Evolutionary conservation across 2,888 invertebrate species (phyloP).

Genomic region (Tenthredo distinguenda): DNA sequence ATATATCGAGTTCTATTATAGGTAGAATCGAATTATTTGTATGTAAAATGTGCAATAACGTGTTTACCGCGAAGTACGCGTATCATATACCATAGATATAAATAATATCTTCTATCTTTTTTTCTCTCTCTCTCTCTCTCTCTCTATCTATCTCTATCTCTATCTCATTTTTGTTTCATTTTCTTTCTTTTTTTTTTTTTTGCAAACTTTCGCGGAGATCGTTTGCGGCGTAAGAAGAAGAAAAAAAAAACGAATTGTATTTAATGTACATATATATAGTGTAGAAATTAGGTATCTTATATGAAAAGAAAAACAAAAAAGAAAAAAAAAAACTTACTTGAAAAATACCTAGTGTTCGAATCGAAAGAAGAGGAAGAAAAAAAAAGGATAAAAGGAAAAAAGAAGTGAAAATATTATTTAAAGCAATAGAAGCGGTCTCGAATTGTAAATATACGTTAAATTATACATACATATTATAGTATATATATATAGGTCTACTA

Average conservation of each 20-base stretch:
- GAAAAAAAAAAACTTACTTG: neutral
- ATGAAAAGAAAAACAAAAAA: neutral
- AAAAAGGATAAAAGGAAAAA: neutral
- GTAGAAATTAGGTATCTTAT: slow-evolving; percentile 19
- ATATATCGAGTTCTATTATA: neutral
- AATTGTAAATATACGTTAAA: slow-evolving; percentile 58
- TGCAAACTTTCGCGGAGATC: neutral
- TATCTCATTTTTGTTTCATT: neutral
- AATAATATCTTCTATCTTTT: neutral
- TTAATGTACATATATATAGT: slow-evolving; percentile 72
- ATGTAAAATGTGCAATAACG: slow-evolving; percentile 39
- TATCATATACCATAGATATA: neutral
- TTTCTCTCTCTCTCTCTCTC: neutral
- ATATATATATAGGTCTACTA: slow-evolving; percentile 54
- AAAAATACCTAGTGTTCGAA: slow-evolving; percentile 70
- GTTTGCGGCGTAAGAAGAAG: neutral
- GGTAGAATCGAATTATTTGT: slow-evolving; percentile 40
- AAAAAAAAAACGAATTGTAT: slow-evolving; percentile 65
- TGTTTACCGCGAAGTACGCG: slow-evolving; percentile 6
- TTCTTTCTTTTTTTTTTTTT: neutral
- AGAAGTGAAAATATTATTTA: slow-evolving; percentile 67
- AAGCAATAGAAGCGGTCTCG: slow-evolving; percentile 72
- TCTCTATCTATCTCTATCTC: neutral
- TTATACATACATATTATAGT: slow-evolving; percentile 26
- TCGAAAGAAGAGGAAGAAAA: neutral